Conservation (phyloP, 2,113 vertebrate species). For the Notarius lentiginosus region DNA sequence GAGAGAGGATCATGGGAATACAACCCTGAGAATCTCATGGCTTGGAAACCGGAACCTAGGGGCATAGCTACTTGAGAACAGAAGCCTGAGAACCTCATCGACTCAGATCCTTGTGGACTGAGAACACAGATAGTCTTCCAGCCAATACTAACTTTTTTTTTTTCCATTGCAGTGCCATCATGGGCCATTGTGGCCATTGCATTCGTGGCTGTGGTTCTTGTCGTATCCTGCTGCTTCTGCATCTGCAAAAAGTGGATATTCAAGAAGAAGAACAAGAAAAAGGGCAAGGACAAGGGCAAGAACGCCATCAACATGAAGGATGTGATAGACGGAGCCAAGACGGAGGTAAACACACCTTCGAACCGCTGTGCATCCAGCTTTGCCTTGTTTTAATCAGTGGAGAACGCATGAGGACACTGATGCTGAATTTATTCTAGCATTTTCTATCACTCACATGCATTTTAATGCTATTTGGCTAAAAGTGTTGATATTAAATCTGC, state of each 20-base stretch:
- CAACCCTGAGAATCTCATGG: neutral
- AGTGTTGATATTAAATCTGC: slow-evolving; percentile 19
- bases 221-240: slow-evolving; percentile 98
- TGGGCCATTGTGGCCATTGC: slow-evolving; percentile 99
- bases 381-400: neutral
- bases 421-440: neutral
- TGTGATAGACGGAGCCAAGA: slow-evolving; percentile 92
- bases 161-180: slow-evolving; percentile 82
- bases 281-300: slow-evolving; percentile 99
- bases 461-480: neutral
- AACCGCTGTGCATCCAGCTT: neutral
- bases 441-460: slow-evolving; percentile 2
- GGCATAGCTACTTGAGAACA: neutral
- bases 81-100: neutral
- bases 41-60: neutral
- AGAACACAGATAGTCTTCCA: neutral
- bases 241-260: slow-evolving; percentile 99
- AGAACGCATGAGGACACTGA: slow-evolving; percentile 30
- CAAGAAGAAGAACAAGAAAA: slow-evolving; percentile 99
- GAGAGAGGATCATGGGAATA: neutral
- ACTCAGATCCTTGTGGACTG: neutral
- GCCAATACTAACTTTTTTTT: neutral
- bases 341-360: slow-evolving; percentile 84
- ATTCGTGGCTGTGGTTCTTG: slow-evolving; percentile 93
- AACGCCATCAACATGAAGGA: slow-evolving; percentile 99